Conservation (phyloP, 2,113 vertebrate genomes). For the Callipepla squamata region DNA sequence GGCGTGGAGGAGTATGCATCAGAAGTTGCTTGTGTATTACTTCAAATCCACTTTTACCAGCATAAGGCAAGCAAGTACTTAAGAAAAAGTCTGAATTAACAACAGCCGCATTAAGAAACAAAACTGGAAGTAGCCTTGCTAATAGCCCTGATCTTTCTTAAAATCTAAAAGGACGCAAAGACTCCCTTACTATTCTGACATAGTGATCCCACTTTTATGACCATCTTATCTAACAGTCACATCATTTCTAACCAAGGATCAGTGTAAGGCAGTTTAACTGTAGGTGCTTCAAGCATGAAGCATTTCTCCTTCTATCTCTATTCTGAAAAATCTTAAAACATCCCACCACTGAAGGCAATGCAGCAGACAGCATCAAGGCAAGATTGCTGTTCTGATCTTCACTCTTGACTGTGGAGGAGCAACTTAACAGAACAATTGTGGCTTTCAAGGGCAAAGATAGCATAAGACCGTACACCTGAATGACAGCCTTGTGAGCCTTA, state of each 20-base stretch:
- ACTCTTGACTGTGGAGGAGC: neutral
- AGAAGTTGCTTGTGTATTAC: neutral
- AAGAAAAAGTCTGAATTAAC: neutral
- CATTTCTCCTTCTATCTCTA: neutral
- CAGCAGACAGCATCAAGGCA: neutral
- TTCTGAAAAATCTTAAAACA: neutral
- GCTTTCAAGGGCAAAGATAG: neutral
- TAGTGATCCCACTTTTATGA: neutral
- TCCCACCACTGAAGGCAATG: neutral
- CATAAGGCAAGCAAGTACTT: neutral
- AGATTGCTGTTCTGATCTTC: neutral
- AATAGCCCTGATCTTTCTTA: neutral
- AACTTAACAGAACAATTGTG: neutral
- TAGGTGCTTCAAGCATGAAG: accelerated
- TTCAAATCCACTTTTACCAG: neutral
- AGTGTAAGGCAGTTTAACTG: neutral
- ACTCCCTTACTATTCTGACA: neutral
- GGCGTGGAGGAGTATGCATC: neutral
- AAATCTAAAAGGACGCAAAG: neutral
- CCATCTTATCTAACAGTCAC: neutral
- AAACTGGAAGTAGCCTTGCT: neutral
- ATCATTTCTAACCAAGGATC: neutral
- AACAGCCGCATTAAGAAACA: neutral
- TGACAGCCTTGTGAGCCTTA: neutral
- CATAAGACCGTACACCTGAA: neutral